Evolutionary conservation across 1,140 invertebrate genomes (phyloP).

Genomic region (Ips typographus): DNA sequence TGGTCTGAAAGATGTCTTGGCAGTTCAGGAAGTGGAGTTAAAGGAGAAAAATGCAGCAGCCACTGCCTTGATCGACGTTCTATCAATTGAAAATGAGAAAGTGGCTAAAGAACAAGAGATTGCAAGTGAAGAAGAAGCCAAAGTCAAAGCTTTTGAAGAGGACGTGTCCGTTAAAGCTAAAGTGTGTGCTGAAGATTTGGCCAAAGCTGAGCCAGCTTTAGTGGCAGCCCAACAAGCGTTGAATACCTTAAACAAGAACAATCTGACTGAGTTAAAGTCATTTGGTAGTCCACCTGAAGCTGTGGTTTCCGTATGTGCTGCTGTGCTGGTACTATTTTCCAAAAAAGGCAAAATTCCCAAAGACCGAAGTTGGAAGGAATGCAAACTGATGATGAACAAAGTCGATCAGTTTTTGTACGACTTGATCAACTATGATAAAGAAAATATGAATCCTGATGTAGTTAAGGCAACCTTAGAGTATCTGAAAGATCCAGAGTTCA

Average conservation of each 20-base stretch:
- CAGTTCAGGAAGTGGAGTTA: constrained; percentile 85
- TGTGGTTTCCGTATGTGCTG: constrained; percentile 82
- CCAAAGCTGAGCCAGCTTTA: constrained; percentile 88
- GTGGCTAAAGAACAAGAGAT: constrained; percentile 84
- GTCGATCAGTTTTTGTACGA: constrained; percentile 84
- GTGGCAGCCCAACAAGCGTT: constrained; percentile 86
- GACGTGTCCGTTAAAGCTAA: constrained; percentile 82
- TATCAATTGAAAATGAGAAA: constrained; percentile 88
- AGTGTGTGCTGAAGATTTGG: constrained; percentile 86
- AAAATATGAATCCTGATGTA: constrained; percentile 88
- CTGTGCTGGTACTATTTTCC: constrained; percentile 84
- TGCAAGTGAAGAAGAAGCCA: constrained; percentile 83
- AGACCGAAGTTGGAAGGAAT: constrained; percentile 91
- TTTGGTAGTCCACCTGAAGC: constrained; percentile 82
- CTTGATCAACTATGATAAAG: constrained; percentile 89
- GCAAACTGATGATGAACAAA: constrained; percentile 82
- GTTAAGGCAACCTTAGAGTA: constrained; percentile 70
- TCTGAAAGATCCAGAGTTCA: constrained; percentile 73
- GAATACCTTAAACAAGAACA: constrained; percentile 91
- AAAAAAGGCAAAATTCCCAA: constrained; percentile 87
- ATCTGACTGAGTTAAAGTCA: constrained; percentile 92
- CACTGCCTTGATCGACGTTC: constrained; percentile 84
- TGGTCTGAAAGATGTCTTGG: constrained; percentile 62
- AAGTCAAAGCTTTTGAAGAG: constrained; percentile 85
- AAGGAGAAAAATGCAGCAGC: constrained; percentile 88